Evolutionary conservation across 2,888 invertebrate species (phyloP).

Genomic region (Agonopterix arenella): DNA sequence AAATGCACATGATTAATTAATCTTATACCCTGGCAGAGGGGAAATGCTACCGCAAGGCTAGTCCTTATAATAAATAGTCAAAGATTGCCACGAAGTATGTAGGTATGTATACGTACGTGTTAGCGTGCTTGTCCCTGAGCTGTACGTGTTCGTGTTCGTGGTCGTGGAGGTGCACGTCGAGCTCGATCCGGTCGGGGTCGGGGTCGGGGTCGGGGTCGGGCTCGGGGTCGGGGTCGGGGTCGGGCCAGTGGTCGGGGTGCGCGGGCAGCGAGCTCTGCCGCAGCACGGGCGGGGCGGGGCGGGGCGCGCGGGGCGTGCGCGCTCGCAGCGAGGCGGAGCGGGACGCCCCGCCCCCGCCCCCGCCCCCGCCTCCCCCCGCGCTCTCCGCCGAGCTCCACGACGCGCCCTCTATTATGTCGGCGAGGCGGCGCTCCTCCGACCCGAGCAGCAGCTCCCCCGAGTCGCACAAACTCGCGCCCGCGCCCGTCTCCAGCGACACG

Average conservation of each 20-base stretch:
- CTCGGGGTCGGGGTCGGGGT: constrained; percentile 35
- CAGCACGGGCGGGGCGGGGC: constrained; percentile 43
- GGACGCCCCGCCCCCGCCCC: constrained; percentile 16
- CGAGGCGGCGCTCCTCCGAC: constrained; percentile 41
- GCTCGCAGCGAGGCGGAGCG: constrained; percentile 13
- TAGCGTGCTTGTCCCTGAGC: too few species aligned
- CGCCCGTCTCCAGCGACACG: neutral
- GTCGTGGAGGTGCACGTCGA: neutral
- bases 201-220: constrained; percentile 16
- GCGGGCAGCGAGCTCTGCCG: constrained; percentile 89
- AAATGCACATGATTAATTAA: too few species aligned
- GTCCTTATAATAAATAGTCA: too few species aligned
- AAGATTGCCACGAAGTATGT: too few species aligned
- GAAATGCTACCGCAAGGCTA: too few species aligned
- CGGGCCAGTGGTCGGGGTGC: constrained; percentile 77
- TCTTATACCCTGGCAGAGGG: too few species aligned
- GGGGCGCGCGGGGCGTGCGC: constrained; percentile 43
- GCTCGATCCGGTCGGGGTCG: neutral
- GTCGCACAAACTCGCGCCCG: constrained; percentile 42
- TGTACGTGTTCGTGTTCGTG: neutral
- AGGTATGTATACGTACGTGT: too few species aligned
- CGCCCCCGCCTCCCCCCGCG: constrained; percentile 36
- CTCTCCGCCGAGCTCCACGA: constrained; percentile 82
- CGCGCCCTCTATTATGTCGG: constrained; percentile 73
- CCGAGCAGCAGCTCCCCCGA: constrained; percentile 58